Percentiles rank a stretch among this genome's conserved stretches.
These are phyloP conservation scores for Cryptotermes secundus DNA, from an alignment of 1,140 invertebrate genomes.

Conservation along the genomic window DNA sequence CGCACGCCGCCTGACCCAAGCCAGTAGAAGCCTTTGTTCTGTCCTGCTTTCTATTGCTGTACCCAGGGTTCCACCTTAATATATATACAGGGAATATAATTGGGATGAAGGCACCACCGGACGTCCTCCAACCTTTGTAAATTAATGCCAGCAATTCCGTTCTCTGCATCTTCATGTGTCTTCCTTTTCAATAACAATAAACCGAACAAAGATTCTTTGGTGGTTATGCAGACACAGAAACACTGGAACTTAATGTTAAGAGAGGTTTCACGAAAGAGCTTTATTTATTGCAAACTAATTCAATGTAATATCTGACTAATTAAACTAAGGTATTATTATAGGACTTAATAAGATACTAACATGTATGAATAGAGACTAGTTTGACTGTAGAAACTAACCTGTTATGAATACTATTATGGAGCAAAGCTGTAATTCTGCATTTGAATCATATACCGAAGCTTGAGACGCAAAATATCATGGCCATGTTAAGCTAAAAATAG, in stretches of 20 bases:
- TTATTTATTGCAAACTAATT: neutral
- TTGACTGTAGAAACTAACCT: neutral
- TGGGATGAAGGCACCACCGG: neutral
- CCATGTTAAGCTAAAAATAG: too few species aligned
- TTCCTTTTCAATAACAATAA: neutral
- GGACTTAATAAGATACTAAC: neutral
- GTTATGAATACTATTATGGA: too few species aligned
- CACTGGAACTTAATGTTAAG: neutral
- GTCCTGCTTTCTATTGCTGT: neutral
- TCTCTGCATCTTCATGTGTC: neutral
- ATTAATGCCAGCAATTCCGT: neutral
- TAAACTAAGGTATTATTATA: neutral
- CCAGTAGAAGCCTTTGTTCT: neutral
- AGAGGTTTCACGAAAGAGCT: neutral
- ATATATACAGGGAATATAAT: neutral
- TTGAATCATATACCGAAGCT: too few species aligned
- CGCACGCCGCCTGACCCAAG: neutral
- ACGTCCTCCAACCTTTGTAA: neutral
- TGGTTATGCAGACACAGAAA: neutral
- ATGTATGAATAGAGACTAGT: neutral
- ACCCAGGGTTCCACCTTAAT: neutral
- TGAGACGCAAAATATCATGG: too few species aligned
- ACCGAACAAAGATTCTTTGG: too few species aligned
- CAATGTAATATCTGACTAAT: neutral
- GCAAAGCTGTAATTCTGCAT: too few species aligned